A percentile compares a stretch with the other conserved stretches of the same genome.
These are phyloP conservation scores for Leptinotarsa peninsularis DNA, from an alignment of 2,888 invertebrate genomes.

Conservation along the genomic window DNA sequence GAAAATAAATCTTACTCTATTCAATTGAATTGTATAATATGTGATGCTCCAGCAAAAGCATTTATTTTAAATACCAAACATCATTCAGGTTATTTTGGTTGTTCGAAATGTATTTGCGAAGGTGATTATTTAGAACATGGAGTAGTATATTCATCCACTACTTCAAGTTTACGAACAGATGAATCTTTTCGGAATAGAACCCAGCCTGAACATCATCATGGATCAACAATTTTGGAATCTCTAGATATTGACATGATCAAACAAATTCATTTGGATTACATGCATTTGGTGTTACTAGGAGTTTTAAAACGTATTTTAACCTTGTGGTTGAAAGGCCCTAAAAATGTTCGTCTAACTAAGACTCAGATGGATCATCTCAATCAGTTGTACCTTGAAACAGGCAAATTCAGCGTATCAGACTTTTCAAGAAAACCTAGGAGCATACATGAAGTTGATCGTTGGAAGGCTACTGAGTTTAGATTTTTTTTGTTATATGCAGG, in stretches of 20 bases:
- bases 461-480: conserved; percentile 22
- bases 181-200: conserved; percentile 26
- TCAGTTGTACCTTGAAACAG: conserved; percentile 24
- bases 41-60: conserved; percentile 23
- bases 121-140: conserved; percentile 27
- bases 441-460: conserved; percentile 23
- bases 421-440: conserved; percentile 24
- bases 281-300: conserved; percentile 24
- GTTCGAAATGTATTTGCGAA: conserved; percentile 24
- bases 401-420: conserved; percentile 22
- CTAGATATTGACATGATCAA: conserved; percentile 21
- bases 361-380: conserved; percentile 24
- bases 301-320: conserved; percentile 28
- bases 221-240: conserved; percentile 15
- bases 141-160: conserved; percentile 23
- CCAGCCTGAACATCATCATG: conserved; percentile 29
- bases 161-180: conserved; percentile 28
- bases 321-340: conserved; percentile 24
- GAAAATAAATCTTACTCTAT: conserved; percentile 11
- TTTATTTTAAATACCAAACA: conserved; percentile 24
- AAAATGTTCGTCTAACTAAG: conserved; percentile 23
- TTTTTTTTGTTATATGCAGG: conserved; percentile 12
- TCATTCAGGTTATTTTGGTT: conserved; percentile 23
- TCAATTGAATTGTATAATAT: conserved; percentile 22
- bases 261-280: conserved; percentile 13